Conservation (phyloP, 2,797 vertebrate genomes). For the Tenualosa thibaudeaui region DNA sequence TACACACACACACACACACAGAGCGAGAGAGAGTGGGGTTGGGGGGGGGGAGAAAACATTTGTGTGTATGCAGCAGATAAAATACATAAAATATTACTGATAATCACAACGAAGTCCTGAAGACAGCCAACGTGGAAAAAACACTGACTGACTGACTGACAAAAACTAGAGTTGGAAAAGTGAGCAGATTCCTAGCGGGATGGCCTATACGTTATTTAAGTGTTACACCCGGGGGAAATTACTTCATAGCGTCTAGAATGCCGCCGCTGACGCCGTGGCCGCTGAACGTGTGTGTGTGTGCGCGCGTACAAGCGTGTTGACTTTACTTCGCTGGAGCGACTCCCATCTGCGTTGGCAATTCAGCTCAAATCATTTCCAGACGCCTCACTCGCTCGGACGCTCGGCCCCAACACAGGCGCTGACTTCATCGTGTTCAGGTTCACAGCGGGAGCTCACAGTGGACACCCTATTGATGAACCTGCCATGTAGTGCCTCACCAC, state of each 20-base stretch:
- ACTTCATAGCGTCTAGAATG: conserved; percentile 83
- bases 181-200: conserved; percentile 55
- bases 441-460: conserved; percentile 65
- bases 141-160: conserved; percentile 4
- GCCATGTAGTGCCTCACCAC: neutral
- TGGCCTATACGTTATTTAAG: conserved; percentile 76
- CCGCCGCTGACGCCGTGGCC: conserved; percentile 68
- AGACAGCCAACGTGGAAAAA: neutral
- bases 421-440: conserved; percentile 79
- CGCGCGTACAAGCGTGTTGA: conserved; percentile 75
- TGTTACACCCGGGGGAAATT: conserved; percentile 84
- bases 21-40: neutral
- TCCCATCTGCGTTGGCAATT: conserved; percentile 82
- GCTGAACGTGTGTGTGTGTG: conserved; percentile 24
- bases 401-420: conserved; percentile 54
- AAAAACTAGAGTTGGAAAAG: conserved; percentile 49
- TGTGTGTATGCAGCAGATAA: neutral
- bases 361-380: conserved; percentile 87
- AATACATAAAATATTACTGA: neutral
- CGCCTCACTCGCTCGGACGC: conserved; percentile 47
- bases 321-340: conserved; percentile 81
- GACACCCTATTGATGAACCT: conserved; percentile 21
- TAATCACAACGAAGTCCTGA: neutral
- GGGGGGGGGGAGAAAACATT: neutral
- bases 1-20: neutral